These are phyloP conservation scores for Agrypnus murinus DNA, from an alignment of 2,888 invertebrate genomes.

Conservation along the genomic window DNA sequence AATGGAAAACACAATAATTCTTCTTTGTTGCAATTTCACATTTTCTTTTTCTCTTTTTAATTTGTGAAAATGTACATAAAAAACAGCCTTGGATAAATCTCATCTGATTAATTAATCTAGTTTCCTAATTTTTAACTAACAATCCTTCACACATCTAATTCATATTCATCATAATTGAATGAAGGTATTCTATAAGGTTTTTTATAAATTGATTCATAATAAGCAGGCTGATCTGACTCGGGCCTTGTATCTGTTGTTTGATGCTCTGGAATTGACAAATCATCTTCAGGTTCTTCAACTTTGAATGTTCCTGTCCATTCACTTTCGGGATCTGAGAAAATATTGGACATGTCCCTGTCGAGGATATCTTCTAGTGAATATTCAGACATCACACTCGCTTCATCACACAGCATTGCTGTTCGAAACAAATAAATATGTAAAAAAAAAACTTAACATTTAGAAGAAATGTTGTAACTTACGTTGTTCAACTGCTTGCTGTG, in stretches of 20 bases:
- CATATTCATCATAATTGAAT: constrained; percentile 51
- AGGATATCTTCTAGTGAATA: constrained; percentile 74
- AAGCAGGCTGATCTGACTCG: constrained; percentile 74
- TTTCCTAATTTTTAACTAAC: neutral
- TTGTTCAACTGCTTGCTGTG: constrained; percentile 26
- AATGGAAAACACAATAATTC: constrained; percentile 19
- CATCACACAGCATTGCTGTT: constrained; percentile 39
- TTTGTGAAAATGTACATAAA: constrained; percentile 29
- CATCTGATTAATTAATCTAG: constrained; percentile 4
- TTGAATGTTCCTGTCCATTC: constrained; percentile 75
- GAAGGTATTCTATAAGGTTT: constrained; percentile 54
- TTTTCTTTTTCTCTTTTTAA: neutral
- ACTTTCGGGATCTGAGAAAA: constrained; percentile 83
- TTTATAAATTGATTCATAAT: constrained; percentile 42
- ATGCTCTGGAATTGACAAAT: constrained; percentile 41
- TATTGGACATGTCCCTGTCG: constrained; percentile 72
- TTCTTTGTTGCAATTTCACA: no score
- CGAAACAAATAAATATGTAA: constrained; percentile 3
- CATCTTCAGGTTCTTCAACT: constrained; percentile 66
- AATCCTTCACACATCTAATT: constrained; percentile 35
- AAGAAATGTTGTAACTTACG: constrained; percentile 31
- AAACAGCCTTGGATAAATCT: constrained; percentile 34
- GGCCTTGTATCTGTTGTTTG: constrained; percentile 72
- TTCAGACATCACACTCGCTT: constrained; percentile 69
- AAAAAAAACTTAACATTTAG: neutral